These are phyloP conservation scores for Cataglyphis altisquamis DNA, from an alignment of 2,888 invertebrate genomes.

Conservation along the genomic window DNA sequence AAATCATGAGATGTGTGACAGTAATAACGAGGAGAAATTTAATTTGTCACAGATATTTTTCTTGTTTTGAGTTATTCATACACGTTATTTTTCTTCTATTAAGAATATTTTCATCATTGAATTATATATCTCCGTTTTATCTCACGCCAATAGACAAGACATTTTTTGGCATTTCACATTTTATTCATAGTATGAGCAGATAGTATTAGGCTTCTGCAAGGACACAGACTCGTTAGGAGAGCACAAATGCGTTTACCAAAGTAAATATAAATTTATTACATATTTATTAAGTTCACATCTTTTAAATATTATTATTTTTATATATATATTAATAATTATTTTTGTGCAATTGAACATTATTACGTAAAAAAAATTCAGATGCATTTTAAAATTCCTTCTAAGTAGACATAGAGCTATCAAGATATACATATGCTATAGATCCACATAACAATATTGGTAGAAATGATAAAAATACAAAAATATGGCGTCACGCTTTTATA, in stretches of 20 bases:
- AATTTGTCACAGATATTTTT: neutral
- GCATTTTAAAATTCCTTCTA: constrained; percentile 28
- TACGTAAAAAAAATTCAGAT: constrained; percentile 1
- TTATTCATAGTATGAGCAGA: constrained; percentile 6
- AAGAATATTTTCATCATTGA: neutral
- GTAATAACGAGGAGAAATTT: constrained; percentile 30
- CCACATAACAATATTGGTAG: constrained; percentile 2
- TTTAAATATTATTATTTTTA: constrained; percentile 4
- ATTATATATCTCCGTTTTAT: constrained; percentile 5
- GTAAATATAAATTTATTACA: neutral
- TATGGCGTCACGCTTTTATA: constrained; percentile 46
- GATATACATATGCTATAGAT: neutral
- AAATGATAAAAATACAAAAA: constrained; percentile 22
- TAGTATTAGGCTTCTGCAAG: constrained; percentile 31
- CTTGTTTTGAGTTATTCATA: constrained; percentile 28
- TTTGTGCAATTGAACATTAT: constrained; percentile 15
- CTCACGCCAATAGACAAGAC: constrained; percentile 3
- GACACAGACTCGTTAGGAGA: constrained; percentile 47
- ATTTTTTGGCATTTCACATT: constrained; percentile 33
- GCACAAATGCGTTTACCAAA: constrained; percentile 41
- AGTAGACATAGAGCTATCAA: constrained; percentile 24
- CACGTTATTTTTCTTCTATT: constrained; percentile 9
- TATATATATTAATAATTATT: constrained; percentile 23
- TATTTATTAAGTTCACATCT: constrained; percentile 9
- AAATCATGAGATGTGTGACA: neutral